Evolutionary conservation across 2,113 vertebrate genomes (phyloP), one percentile per base, ranked within the genome.

Genomic region (Datnioides undecimradiatus): DNA sequence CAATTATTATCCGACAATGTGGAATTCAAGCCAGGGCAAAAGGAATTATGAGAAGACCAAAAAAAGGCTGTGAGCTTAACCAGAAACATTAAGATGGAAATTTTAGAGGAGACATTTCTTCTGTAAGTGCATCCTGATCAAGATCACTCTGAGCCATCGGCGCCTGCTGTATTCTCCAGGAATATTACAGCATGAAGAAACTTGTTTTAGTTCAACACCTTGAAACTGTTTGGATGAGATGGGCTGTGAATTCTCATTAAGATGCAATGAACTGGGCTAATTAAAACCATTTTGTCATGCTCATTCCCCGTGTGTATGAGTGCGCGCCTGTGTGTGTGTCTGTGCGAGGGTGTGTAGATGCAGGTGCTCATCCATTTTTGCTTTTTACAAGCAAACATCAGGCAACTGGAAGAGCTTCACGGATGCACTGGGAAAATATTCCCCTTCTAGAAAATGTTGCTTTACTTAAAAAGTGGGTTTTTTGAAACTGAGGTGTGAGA

Each of bases 131-230:
- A 36, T 21, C 8, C 34, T 52, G 19, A 38, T 40, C 33, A n/a
- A 49, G 40, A 57, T 62, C 45, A 43, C 34, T 19, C 41, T 29
- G 8, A 16, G 10, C 17, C 14, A n/a, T 23, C 31, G 49, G 0
- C 45, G 21, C 21, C 21, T 41, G 31, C 46, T 52, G 40, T 59
- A 54, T 59, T 76, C 27, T 40, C 16, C 66, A 66, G 59, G 14
- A 58, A 75, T 65, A 52, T 55, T 34, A 57, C 65, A 55, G 38
- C 34, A 45, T 49, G 59, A 81, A 52, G 23, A 55, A 6, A 40
- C 58, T 65, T 29, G 40, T 55, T 21, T 40, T 65, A 5, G 36
- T 33, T 52, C 11, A 19, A 41, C 46, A 55, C 46, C 60, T 57
- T 57, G 31, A 60, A 77, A 34, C 23, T 6, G 59, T 25, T 17